Percentiles rank a stretch among this genome's conserved stretches.
phyloP scores from a whole-genome alignment of 2,797 vertebrate genomes.

The Rhinichthys osculus region DNA sequence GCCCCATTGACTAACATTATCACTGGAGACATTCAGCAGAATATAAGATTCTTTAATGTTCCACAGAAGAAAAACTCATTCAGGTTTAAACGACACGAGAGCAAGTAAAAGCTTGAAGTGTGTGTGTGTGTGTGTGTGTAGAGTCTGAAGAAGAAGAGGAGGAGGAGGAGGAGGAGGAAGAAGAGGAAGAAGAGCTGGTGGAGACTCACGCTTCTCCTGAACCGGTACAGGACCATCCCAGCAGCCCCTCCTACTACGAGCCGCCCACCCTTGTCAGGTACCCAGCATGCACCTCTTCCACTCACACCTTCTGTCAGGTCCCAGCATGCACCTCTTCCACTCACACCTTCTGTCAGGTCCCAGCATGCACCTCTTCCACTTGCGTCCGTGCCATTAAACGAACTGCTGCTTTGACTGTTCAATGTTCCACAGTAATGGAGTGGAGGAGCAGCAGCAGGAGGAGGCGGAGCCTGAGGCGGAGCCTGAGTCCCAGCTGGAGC shows the following conservation, averaged over 20 bases:
- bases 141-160: constrained; percentile 86
- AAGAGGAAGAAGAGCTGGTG: constrained; percentile 82
- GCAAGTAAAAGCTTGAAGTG: background rate
- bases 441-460: constrained; percentile 65
- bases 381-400: too few relatives aligned
- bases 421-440: constrained; percentile 78
- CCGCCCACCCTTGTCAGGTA: constrained; percentile 83
- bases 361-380: too few relatives aligned
- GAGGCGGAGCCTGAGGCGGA: constrained; percentile 74
- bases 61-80: too few relatives aligned
- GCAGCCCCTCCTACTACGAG: constrained; percentile 79
- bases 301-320: too few relatives aligned
- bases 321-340: too few relatives aligned
- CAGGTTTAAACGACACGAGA: too few relatives aligned
- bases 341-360: too few relatives aligned
- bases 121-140: constrained; percentile 57
- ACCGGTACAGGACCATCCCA: constrained; percentile 81
- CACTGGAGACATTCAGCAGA: too few relatives aligned
- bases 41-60: background rate
- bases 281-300: too few relatives aligned
- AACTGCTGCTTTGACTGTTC: background rate
- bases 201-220: constrained; percentile 85
- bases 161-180: constrained; percentile 69
- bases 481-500: constrained; percentile 68
- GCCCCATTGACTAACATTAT: too few relatives aligned